A percentile compares a stretch with the other conserved stretches of the same genome.
These are phyloP conservation scores for Cliona cf. orientalis DNA, from an alignment of 37 sponge, comb jelly and placozoan species.

Conservation along the genomic window DNA sequence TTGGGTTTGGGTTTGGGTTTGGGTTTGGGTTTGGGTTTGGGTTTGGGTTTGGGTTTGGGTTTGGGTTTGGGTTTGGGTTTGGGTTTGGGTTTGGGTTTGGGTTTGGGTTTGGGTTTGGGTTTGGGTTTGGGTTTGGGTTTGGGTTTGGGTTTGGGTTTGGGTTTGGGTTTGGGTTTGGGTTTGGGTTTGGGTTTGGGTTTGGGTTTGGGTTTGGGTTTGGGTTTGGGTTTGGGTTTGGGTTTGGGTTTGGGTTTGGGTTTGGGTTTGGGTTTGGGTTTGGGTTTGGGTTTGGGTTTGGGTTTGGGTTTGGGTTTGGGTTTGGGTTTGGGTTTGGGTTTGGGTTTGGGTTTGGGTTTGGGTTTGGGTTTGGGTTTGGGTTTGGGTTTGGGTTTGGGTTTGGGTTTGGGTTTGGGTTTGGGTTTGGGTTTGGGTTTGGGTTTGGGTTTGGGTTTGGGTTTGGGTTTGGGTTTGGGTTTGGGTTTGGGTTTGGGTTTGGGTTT, in stretches of 20 bases:
- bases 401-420: not conserved
- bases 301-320: not conserved
- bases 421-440: not conserved
- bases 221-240: not conserved
- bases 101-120: not conserved
- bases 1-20: not conserved
- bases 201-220: not conserved
- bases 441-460: not conserved
- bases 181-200: not conserved
- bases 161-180: not conserved
- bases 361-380: not conserved
- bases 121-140: not conserved
- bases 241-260: not conserved
- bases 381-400: not conserved
- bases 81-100: not conserved
- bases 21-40: not conserved
- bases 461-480: constrained; percentile 8
- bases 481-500: not conserved
- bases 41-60: not conserved
- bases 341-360: not conserved
- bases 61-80: not conserved
- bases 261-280: not conserved
- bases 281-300: not conserved
- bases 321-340: not conserved
- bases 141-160: not conserved